These are phyloP conservation scores for Sturmia bella DNA, from an alignment of 2,888 invertebrate species.

Conservation along the genomic window DNA sequence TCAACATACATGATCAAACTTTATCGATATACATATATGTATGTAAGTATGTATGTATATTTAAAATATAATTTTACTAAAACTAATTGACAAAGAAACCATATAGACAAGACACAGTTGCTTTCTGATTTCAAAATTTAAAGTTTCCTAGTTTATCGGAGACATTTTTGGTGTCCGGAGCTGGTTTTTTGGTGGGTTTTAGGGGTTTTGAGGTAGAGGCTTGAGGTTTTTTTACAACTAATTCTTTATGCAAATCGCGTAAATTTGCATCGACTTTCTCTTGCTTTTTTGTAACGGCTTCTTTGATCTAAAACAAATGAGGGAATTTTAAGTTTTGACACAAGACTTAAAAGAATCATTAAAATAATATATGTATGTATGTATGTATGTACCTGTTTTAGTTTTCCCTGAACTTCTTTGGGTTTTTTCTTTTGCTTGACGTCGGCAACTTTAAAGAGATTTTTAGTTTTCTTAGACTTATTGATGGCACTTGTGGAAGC, in stretches of 20 bases:
- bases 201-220: constrained; percentile 70
- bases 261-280: constrained; percentile 80
- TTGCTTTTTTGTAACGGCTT: constrained; percentile 78
- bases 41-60: background rate
- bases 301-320: constrained; percentile 77
- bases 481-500: constrained; percentile 70
- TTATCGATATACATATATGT: constrained; percentile 23
- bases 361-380: background rate
- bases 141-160: constrained; percentile 78
- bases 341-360: background rate
- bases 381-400: constrained; percentile 77
- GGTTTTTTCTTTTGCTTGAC: constrained; percentile 79
- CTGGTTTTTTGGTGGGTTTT: constrained; percentile 76
- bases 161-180: constrained; percentile 77
- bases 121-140: constrained; percentile 73
- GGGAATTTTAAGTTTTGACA: background rate
- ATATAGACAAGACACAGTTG: constrained; percentile 1
- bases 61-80: constrained; percentile 58
- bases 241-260: constrained; percentile 80
- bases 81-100: constrained; percentile 31
- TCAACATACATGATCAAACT: constrained; percentile 42
- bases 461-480: constrained; percentile 79
- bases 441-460: constrained; percentile 79
- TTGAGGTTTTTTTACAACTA: constrained; percentile 80
- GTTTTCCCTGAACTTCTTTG: constrained; percentile 80